Percentiles rank a stretch among this genome's conserved stretches.
phyloP scores from a whole-genome alignment of 2,888 invertebrate genomes.

The Congeria kusceri region DNA sequence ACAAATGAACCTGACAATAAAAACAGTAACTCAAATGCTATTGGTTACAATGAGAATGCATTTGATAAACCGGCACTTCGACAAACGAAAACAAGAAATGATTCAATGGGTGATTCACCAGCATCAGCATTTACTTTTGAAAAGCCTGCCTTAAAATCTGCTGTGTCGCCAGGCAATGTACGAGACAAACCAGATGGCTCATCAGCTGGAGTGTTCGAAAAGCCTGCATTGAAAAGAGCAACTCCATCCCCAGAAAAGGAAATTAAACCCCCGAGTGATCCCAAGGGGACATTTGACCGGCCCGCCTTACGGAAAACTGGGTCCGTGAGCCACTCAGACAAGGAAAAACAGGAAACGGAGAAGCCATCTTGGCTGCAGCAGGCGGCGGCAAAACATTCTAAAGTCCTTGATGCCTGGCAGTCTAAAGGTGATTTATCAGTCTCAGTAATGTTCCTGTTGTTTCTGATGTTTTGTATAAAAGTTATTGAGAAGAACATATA shows the following conservation, averaged over 20 bases:
- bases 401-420: slow-evolving; percentile 57
- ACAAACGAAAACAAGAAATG: slow-evolving; percentile 15
- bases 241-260: slow-evolving; percentile 58
- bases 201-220: slow-evolving; percentile 48
- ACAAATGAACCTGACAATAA: neutral
- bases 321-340: slow-evolving; percentile 21
- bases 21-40: neutral
- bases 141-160: slow-evolving; percentile 47
- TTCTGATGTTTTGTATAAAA: neutral
- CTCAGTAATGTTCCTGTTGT: neutral
- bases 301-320: slow-evolving; percentile 58
- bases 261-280: slow-evolving; percentile 41
- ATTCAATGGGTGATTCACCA: slow-evolving; percentile 21
- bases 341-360: slow-evolving; percentile 24
- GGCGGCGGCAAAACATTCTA: slow-evolving; percentile 63
- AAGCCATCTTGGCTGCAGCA: slow-evolving; percentile 60
- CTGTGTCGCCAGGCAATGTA: slow-evolving; percentile 8
- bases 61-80: slow-evolving; percentile 65
- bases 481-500: too few species aligned
- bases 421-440: slow-evolving; percentile 70
- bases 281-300: slow-evolving; percentile 66
- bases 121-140: slow-evolving; percentile 44
- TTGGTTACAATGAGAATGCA: slow-evolving; percentile 31
- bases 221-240: slow-evolving; percentile 52
- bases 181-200: slow-evolving; percentile 21